Evolutionary conservation across 2,113 vertebrate genomes (phyloP), one percentile per base, ranked within the genome.

Genomic region (Miniopterus natalensis): DNA sequence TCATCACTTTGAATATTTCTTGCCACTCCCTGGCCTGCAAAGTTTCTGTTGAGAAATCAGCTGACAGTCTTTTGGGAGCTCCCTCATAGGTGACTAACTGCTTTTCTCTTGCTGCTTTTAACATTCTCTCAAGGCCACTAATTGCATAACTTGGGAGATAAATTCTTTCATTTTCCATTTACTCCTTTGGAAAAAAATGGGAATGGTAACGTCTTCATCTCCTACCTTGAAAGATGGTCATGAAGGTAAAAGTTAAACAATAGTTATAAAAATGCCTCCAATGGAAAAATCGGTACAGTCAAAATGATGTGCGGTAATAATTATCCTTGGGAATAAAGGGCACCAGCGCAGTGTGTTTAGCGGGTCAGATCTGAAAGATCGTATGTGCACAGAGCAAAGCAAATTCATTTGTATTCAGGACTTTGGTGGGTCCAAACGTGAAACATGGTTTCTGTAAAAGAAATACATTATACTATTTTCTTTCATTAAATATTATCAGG

Each of bases 401-500:
- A 7, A 91, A 68, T 75, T 83, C 94, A 81, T 87, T 96, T 15
- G 83, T 96, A 55, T 84, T 92, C 88, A 83, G 83, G 11, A 84
- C n/a, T 92, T 6, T 12, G 7, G 23, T 59, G 95, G 92, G 45
- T 53, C 47, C 90, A 57, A 77, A 92, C 88, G 5, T 79, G 23
- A 96, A 92, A 7, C 5, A 4, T 1, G 6, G 13, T 45, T 79
- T 77, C 61, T 79, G 42, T 63, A 25, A 77, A 53, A 84, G 59
- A 31, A 81, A 55, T n/a, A 0, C 81, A 55, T 68, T 31, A 61
- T 49, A 59, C 81, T 71, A 42, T 90, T 85, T 96, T 80, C 94
- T 95, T 96, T 6, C 59, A 88, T 97, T 95, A 96, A 97, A 97
- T 92, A 89, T 94, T 96, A 47, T 40, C 86, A 15, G 31, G 6